Percentiles rank a stretch among this genome's conserved stretches.
Conservation (phyloP, 2,888 invertebrate species). For the Ennomos erosarius region DNA sequence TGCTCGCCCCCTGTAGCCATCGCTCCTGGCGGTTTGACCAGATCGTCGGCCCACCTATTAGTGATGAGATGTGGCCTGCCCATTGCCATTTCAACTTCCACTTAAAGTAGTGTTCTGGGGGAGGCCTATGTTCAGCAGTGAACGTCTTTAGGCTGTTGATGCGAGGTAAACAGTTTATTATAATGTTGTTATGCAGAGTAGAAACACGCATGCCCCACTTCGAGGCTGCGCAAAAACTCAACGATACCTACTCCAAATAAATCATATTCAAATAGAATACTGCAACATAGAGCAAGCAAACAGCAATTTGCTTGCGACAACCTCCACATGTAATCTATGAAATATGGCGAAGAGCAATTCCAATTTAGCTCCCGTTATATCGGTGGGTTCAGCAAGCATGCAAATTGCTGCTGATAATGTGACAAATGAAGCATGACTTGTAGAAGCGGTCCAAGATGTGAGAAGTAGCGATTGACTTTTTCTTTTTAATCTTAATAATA, state of each 20-base stretch:
- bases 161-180: background rate
- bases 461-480: conserved; percentile 11
- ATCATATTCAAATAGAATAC: conserved; percentile 24
- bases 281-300: conserved; percentile 12
- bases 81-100: too few species aligned
- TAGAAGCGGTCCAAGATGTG: conserved; percentile 36
- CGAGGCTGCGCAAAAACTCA: conserved; percentile 5
- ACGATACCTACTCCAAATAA: conserved; percentile 10
- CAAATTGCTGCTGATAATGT: conserved; percentile 68
- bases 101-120: too few species aligned
- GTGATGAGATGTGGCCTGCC: too few species aligned
- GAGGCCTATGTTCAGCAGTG: too few species aligned
- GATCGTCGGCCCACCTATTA: too few species aligned
- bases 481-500: too few species aligned
- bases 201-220: background rate
- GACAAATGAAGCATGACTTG: conserved; percentile 63
- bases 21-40: too few species aligned
- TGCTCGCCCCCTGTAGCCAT: too few species aligned
- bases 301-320: conserved; percentile 16
- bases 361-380: conserved; percentile 64
- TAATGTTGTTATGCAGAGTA: background rate
- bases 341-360: conserved; percentile 52
- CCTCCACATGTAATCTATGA: conserved; percentile 39
- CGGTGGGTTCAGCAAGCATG: conserved; percentile 57
- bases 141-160: too few species aligned